Conservation (phyloP, 2,797 vertebrate genomes). For the Neosilurus mollespiculum region DNA sequence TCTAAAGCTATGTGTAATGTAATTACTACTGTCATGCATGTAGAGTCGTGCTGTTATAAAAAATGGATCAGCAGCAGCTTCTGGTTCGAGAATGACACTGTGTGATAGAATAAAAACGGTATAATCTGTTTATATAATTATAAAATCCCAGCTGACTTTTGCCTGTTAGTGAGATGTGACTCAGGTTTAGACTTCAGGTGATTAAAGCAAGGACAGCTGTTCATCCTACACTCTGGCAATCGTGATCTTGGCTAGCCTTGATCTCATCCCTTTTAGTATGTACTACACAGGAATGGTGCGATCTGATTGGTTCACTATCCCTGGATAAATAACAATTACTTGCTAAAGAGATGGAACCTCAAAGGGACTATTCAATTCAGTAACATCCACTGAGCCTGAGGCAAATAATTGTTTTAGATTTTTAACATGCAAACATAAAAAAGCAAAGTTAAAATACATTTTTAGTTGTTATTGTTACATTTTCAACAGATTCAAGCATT, state of each 20-base stretch:
- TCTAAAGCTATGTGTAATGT: not conserved
- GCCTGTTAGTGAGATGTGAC: not conserved
- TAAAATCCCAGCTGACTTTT: constrained; percentile 7
- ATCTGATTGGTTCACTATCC: no score
- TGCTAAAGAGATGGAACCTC: no score
- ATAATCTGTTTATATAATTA: not conserved
- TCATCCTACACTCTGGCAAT: constrained; percentile 28
- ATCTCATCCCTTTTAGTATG: constrained; percentile 25
- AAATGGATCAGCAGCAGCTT: not conserved
- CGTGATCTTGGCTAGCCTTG: not conserved
- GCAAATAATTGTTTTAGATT: no score
- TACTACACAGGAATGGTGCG: no score
- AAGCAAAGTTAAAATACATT: no score
- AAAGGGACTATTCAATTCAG: no score
- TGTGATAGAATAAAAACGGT: not conserved
- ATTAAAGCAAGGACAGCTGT: constrained; percentile 32
- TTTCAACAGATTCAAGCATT: no score
- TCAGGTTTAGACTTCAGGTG: constrained; percentile 24
- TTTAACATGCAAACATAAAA: no score
- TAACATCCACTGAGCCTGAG: no score
- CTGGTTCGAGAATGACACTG: not conserved
- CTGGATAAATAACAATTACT: no score
- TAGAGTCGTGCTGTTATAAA: not conserved
- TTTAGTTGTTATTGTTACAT: no score
- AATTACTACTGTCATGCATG: not conserved